Evolutionary conservation across 2,113 vertebrate species (phyloP).

Genomic region (Datnioides undecimradiatus): DNA sequence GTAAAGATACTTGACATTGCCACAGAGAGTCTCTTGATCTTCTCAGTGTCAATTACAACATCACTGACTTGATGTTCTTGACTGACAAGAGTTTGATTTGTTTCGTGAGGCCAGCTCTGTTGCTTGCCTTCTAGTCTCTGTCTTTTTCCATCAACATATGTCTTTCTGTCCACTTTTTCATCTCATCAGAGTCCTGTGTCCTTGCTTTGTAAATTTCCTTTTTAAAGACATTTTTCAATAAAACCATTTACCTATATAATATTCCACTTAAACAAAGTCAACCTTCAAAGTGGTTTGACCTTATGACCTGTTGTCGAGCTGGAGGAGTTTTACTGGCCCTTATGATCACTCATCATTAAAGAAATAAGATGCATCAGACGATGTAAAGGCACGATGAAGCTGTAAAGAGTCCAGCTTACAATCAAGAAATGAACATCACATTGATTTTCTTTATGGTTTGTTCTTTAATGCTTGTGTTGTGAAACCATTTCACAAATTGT

Average conservation of each 20-base stretch:
- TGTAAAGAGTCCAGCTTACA: constrained; percentile 23
- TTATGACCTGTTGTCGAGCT: constrained; percentile 8
- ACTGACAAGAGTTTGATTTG: background rate
- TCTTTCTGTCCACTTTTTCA: background rate
- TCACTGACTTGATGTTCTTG: constrained; percentile 1
- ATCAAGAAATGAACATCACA: constrained; percentile 64
- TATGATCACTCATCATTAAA: constrained; percentile 43
- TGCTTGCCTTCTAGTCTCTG: no score
- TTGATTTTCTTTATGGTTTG: constrained; percentile 57
- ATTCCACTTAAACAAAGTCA: background rate
- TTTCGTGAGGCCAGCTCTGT: background rate
- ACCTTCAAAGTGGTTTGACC: background rate
- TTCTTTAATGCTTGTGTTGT: constrained; percentile 40
- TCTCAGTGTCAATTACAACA: background rate
- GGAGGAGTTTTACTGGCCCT: constrained; percentile 37
- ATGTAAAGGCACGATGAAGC: constrained; percentile 29
- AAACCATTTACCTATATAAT: background rate
- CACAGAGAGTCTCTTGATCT: constrained; percentile 26
- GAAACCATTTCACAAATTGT: constrained; percentile 61
- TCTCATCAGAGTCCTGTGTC: background rate
- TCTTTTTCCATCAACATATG: background rate
- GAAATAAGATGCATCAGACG: constrained; percentile 8
- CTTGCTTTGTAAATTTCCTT: constrained; percentile 1
- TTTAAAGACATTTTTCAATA: background rate
- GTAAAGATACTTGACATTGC: constrained; percentile 35